Conservation (phyloP, 2,888 invertebrate species). For the Epirrhoe tristata region DNA sequence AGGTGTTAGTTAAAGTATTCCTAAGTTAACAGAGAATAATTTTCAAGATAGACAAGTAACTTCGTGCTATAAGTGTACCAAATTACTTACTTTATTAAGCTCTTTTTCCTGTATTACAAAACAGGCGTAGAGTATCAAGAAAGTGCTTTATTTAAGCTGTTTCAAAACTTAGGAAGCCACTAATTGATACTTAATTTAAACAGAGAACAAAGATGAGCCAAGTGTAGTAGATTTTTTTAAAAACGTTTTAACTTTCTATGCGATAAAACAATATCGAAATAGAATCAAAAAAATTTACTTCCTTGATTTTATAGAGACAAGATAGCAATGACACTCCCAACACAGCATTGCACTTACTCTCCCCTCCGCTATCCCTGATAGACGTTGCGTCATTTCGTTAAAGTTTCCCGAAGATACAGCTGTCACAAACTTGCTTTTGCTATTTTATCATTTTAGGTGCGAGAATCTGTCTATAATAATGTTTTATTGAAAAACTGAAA, state of each 20-base stretch:
- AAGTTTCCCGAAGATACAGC: conserved; percentile 32
- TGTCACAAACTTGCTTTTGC: conserved; percentile 13
- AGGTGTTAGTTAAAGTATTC: not conserved
- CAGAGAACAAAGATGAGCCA: too few relatives aligned
- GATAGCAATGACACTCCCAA: conserved; percentile 49
- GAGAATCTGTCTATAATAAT: not conserved
- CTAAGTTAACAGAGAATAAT: not conserved
- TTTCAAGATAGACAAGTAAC: not conserved
- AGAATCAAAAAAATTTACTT: conserved; percentile 1
- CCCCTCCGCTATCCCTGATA: conserved; percentile 51
- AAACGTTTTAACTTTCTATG: not conserved
- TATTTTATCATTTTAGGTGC: not conserved
- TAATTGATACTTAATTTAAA: too few relatives aligned
- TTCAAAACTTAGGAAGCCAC: too few relatives aligned
- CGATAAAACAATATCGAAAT: not conserved
- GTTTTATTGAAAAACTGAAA: not conserved
- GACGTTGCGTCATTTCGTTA: conserved; percentile 47
- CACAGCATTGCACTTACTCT: conserved; percentile 66
- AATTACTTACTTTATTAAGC: too few relatives aligned
- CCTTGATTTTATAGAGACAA: conserved; percentile 21
- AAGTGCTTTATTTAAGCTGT: too few relatives aligned
- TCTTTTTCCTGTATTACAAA: too few relatives aligned
- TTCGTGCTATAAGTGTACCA: not conserved
- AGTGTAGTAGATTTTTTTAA: too few relatives aligned
- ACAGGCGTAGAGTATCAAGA: too few relatives aligned